Percentiles rank a stretch among this genome's conserved stretches.
Evolutionary conservation across 2,113 vertebrate species (phyloP).

Genomic region (Microcebus murinus): DNA sequence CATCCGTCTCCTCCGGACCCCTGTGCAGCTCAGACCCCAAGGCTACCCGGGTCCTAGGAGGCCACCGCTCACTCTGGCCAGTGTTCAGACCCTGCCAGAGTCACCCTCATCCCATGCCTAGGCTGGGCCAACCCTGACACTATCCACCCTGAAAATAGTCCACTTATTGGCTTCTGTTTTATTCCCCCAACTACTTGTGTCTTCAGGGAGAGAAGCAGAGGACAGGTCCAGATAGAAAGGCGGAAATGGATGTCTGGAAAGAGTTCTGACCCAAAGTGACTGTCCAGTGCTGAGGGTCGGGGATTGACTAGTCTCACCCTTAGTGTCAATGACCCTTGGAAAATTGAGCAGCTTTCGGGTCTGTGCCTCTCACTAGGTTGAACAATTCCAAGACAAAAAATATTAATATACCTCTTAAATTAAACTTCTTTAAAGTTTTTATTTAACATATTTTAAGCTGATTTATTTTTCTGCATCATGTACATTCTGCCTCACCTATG

Average conservation of each 20-base stretch:
- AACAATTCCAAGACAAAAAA: background rate
- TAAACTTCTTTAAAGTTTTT: background rate
- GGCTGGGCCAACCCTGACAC: background rate
- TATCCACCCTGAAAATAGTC: background rate
- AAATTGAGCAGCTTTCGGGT: background rate
- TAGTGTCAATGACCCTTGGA: background rate
- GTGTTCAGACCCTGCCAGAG: background rate
- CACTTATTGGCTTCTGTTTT: background rate
- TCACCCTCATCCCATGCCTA: background rate
- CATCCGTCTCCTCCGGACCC: accelerated
- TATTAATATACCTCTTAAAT: background rate
- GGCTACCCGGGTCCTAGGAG: background rate
- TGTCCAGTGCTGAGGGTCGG: background rate
- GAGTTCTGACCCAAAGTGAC: background rate
- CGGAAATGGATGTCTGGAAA: background rate
- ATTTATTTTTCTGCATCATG: background rate
- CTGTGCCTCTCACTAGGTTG: background rate
- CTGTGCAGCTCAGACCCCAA: accelerated
- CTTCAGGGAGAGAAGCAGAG: background rate
- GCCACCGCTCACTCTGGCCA: accelerated
- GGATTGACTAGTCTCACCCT: background rate
- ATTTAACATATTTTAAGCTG: background rate
- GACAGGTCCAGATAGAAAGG: background rate
- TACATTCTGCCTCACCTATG: background rate
- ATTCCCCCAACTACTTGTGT: background rate